A percentile compares a stretch with the other conserved stretches of the same genome.
phyloP scores from a whole-genome alignment of 37 sponge, comb jelly and placozoan species.

The Haliclona indistincta region DNA sequence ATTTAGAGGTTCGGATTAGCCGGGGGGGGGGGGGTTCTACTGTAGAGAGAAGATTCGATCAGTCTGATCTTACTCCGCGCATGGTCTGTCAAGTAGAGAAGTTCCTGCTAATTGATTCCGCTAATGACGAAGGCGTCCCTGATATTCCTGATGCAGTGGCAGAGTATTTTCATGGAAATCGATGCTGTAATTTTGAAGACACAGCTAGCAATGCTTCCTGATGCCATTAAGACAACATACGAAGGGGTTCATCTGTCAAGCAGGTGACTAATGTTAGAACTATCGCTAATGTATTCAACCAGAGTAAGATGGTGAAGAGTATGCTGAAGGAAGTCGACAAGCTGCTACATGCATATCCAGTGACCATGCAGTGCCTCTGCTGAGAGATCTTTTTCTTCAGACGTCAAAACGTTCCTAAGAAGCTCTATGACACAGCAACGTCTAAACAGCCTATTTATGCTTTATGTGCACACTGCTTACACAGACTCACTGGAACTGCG shows the following conservation, averaged over 20 bases:
- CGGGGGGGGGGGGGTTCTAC: too few relatives aligned
- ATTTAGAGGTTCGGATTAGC: too few relatives aligned
- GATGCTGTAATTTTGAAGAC: slow-evolving; percentile 12
- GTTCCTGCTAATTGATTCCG: too few relatives aligned
- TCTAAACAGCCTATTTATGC: slow-evolving; percentile 12
- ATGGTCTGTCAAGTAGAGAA: too few relatives aligned
- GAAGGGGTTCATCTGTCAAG: background rate
- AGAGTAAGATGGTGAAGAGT: background rate
- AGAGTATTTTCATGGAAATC: background rate
- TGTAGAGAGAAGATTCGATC: slow-evolving; percentile 13
- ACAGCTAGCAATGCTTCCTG: slow-evolving; percentile 24
- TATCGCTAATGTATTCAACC: background rate
- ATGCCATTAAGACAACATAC: slow-evolving; percentile 7
- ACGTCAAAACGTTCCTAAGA: slow-evolving; percentile 27
- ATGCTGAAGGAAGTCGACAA: slow-evolving; percentile 9
- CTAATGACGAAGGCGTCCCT: too few relatives aligned
- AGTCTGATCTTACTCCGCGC: slow-evolving; percentile 35
- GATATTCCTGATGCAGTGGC: background rate
- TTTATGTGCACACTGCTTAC: slow-evolving; percentile 12
- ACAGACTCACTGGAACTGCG: background rate
- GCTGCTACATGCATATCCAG: slow-evolving; percentile 5
- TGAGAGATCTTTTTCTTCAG: slow-evolving; percentile 22
- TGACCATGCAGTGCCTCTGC: slow-evolving; percentile 17
- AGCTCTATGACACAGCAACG: slow-evolving; percentile 20
- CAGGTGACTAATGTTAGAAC: slow-evolving; percentile 2